Base-by-base conservation (phyloP, 2,113 vertebrate species). In the Galeopterus variegatus region DNA sequence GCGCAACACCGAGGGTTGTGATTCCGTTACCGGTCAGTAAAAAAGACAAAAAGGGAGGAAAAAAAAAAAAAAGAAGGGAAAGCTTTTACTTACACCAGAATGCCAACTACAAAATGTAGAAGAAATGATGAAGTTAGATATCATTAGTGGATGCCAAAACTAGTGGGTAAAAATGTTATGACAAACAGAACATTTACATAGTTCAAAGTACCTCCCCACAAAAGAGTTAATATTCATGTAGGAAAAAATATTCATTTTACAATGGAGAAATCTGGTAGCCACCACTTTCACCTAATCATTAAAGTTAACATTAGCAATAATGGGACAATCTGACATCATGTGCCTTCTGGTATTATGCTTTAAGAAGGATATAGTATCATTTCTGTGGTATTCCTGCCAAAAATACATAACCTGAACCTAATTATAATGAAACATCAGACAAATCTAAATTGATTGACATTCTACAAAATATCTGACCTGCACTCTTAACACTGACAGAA, bases 381-480 rank as follows among this genome's bases (percentile, higher is more conserved):
- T 82, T 92, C 12, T 81, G 23, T 60, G 70, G 50, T 36, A 75
- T 75, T 95, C 18, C 45, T 95, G 48, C 65, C 75, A 87, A 48
- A 72, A 95, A 75, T 67, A 60, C 31, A 58, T 69, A 76, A 88
- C 9, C 9, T 58, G 14, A 89, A 70, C 83, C 45, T 88, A 69
- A 70, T 77, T 54, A 62, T 84, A 52, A 70, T 52, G 45, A 70
- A 93, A 93, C 12, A 69, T 17, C 17, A 89, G 60, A 69, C 21
- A 69, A 84, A 54, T 69, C 58, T 62, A 93, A 83, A 60, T 52
- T 45, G 17, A 89, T 70, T 58, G 69, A 60, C 52, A 24, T 31
- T 70, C 62, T 72, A 54, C 45, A 84, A 69, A 89, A 62, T 77
- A 77, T 23, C 70, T 88, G 75, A 5, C 48, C 4, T 88, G 26